Base-by-base conservation (phyloP, 1,140 invertebrate genomes). In the Diabrotica virgifera region DNA sequence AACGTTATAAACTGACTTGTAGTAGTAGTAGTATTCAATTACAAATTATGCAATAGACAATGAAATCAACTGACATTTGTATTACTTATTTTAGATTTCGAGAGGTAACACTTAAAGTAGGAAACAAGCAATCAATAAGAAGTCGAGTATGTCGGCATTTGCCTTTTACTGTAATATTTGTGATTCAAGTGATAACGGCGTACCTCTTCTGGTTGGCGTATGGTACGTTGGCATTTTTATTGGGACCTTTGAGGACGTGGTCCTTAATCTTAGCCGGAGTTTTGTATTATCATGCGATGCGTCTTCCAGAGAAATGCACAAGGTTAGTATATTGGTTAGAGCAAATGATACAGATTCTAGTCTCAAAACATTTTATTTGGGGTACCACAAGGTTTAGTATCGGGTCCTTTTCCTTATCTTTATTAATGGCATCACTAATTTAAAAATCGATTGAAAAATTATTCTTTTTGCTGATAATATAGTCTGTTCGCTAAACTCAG, bases 201-300 rank as follows among this genome's bases (percentile, higher is more conserved):
- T 89, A 91, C 73, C 88, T 87, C 70, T 93, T 93, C 74, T 91
- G 88, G 84, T 74, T 90, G 36, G 90, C 91, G 5, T 95, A 95
- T 81, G 93, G 93, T 9, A 88, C 85, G 9, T 73, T 91, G 72
- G 89, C 92, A 0, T 86, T 92, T 63, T 65, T 94, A 52, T 77
- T 94, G 37, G 90, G 92, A 50, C 92, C 92, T 10, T 79, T 94
- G 10, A 82, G 91, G 66, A 92, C 90, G 2, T 94, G 93, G 88
- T 90, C 89, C 62, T 80, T 93, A 38, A 70, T 90, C 12, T 75
- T 93, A 63, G 88, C 86, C 66, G 60, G 88, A 11, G 75, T 85
- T 51, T 73, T 93, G 35, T 92, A 88, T 87, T 84, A 87, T 69
- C 77, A 83, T 59, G 80, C 82, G 4, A 70, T 82, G 56, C 72